A percentile compares a stretch with the other conserved stretches of the same genome.
Evolutionary conservation across 2,888 invertebrate genomes (phyloP).

Genomic region (Mythimna lalbum): DNA sequence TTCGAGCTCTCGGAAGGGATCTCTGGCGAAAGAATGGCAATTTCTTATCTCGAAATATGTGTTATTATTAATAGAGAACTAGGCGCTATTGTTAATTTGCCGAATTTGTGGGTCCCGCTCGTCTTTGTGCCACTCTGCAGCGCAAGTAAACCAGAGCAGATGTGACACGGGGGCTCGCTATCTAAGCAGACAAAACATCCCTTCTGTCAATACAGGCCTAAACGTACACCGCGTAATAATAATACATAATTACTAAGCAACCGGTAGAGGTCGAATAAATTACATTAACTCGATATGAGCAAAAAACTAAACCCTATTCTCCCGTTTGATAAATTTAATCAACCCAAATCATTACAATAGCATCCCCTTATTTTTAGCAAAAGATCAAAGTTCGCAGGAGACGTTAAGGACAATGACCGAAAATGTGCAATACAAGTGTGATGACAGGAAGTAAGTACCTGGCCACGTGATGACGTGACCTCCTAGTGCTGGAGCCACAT

Average conservation of each 20-base stretch:
- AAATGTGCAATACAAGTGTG: conserved; percentile 77
- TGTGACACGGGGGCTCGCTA: conserved; percentile 77
- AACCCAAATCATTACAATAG: conserved; percentile 50
- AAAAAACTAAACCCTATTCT: conserved; percentile 57
- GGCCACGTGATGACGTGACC: conserved; percentile 83
- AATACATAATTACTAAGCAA: conserved; percentile 65
- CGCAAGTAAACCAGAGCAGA: conserved; percentile 86
- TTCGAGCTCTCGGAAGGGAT: conserved; percentile 88
- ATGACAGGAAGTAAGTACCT: conserved; percentile 81
- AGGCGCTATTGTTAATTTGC: conserved; percentile 84
- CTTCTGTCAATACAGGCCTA: conserved; percentile 77
- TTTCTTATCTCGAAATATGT: conserved; percentile 87
- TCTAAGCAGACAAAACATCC: conserved; percentile 78
- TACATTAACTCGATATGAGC: conserved; percentile 59
- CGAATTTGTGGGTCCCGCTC: conserved; percentile 75
- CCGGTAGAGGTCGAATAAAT: conserved; percentile 65
- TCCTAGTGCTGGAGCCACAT: conserved; percentile 77
- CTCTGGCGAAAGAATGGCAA: conserved; percentile 88
- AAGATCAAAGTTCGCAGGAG: conserved; percentile 47
- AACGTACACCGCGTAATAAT: conserved; percentile 71
- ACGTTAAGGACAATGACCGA: conserved; percentile 66
- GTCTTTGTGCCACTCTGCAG: conserved; percentile 76
- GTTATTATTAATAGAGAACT: conserved; percentile 86
- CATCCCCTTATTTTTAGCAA: conserved; percentile 33
- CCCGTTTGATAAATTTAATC: conserved; percentile 70